phyloP scores from a whole-genome alignment of 1,140 invertebrate species.

The Drosophila bifasciata region DNA sequence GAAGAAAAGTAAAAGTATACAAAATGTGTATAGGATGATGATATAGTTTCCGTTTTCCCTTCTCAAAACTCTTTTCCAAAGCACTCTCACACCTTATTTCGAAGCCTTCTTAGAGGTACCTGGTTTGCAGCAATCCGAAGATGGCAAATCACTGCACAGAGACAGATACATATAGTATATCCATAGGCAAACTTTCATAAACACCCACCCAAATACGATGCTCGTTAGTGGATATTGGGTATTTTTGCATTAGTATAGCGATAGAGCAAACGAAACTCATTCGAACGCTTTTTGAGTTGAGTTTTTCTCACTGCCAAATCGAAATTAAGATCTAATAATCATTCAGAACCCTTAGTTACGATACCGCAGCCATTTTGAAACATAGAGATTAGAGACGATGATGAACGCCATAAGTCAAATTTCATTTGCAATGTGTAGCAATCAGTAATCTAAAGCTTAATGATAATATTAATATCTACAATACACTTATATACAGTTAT shows the following conservation, averaged over 20 bases:
- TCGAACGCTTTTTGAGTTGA: constrained; percentile 48
- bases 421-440: constrained; percentile 78
- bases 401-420: constrained; percentile 46
- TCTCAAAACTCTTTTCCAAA: constrained; percentile 10
- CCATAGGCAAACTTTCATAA: constrained; percentile 4
- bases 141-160: constrained; percentile 18
- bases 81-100: constrained; percentile 28
- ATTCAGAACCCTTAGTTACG: constrained; percentile 36
- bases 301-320: constrained; percentile 77
- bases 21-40: constrained; percentile 28
- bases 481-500: constrained; percentile 46
- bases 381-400: constrained; percentile 21
- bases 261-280: background rate
- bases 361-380: constrained; percentile 41
- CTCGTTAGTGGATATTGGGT: background rate
- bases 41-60: constrained; percentile 28
- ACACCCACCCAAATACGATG: constrained; percentile 10
- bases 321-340: constrained; percentile 43
- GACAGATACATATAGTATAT: background rate
- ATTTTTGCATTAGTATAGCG: constrained; percentile 14
- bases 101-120: constrained; percentile 72
- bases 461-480: constrained; percentile 58
- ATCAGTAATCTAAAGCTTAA: constrained; percentile 64
- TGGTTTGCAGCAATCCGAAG: constrained; percentile 63
- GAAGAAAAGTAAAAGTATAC: constrained; percentile 46